A percentile compares a stretch with the other conserved stretches of the same genome.
These are phyloP conservation scores for Alaudala cheleensis DNA, from an alignment of 2,113 vertebrate species.

Conservation along the genomic window DNA sequence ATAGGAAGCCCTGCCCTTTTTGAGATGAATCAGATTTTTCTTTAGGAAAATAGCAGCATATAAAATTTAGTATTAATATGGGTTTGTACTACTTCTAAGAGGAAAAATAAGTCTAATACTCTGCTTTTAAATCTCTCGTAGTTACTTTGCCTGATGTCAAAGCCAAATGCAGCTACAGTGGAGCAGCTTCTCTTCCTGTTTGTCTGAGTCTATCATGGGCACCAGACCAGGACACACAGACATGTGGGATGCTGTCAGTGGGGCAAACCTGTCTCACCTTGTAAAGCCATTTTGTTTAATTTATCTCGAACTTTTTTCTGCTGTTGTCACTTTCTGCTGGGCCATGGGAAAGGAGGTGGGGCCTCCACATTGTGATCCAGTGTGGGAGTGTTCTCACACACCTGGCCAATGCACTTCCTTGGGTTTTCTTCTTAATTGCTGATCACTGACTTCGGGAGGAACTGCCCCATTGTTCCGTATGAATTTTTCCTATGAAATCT, in stretches of 20 bases:
- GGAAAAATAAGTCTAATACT: not conserved
- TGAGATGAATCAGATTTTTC: not conserved
- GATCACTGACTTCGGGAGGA: not conserved
- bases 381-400: not conserved
- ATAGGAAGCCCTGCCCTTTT: not conserved
- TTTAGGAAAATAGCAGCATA: not conserved
- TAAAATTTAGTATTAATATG: not conserved
- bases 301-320: not conserved
- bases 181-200: not conserved
- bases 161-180: not conserved
- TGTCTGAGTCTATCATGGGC: not conserved
- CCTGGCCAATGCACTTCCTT: not conserved
- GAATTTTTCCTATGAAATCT: not conserved
- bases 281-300: not conserved
- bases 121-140: not conserved
- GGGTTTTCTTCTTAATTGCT: not conserved
- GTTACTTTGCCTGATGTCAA: not conserved
- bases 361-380: not conserved
- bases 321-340: not conserved
- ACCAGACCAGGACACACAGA: not conserved
- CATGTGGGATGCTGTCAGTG: rapidly evolving
- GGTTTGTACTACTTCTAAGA: not conserved
- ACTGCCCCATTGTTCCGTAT: not conserved
- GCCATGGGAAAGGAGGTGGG: not conserved
- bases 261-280: not conserved